Base-by-base conservation (phyloP, 2,113 vertebrate species). In the Acanthisitta chloris region DNA sequence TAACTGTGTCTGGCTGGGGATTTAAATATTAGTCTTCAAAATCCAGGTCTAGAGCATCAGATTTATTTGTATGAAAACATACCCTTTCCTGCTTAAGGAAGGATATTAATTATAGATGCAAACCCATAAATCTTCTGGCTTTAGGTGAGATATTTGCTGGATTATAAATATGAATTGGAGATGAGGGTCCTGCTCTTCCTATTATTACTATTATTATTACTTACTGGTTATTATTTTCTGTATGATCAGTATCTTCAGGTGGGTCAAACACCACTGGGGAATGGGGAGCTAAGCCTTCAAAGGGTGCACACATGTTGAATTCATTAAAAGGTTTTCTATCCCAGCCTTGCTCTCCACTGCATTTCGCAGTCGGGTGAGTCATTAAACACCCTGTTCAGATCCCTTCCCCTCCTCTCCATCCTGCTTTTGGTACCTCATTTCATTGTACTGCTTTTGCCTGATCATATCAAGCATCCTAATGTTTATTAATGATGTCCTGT, bases 81-180 rank as follows among this genome's bases (percentile, higher is more conserved):
- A 85, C 16, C 29, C 58, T 77, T 96, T 86, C 79, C 86, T 79
- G 70, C 92, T 92, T 95, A 94, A 86, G 77, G 83, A 93, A 92
- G 80, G 57, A 79, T 94, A 91, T 95, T 96, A 97, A 96, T 96
- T 97, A 93, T 45, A 95, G 90, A 95, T 94, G 94, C 85, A 96
- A 96, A 94, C 92, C 83, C 76, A 95, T 86, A 97, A 95, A 96
- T 90, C 83, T 95, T 92, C 87, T 40, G 89, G 85, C 81, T 95
- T 93, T 93, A 80, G 88, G 66, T 86, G 91, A 88, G 88, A 85
- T 92, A 92, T 88, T 78, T 93, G 64, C 73, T 84, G 94, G 74
- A 96, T 94, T 96, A 93, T 78, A 91, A 97, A 96, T 95, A 94
- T 96, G 96, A 96, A 95, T 96, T 88, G 59, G 86, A 94, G 81